These are phyloP conservation scores for Arenicola marina DNA, from an alignment of 2,888 invertebrate genomes.

Conservation along the genomic window DNA sequence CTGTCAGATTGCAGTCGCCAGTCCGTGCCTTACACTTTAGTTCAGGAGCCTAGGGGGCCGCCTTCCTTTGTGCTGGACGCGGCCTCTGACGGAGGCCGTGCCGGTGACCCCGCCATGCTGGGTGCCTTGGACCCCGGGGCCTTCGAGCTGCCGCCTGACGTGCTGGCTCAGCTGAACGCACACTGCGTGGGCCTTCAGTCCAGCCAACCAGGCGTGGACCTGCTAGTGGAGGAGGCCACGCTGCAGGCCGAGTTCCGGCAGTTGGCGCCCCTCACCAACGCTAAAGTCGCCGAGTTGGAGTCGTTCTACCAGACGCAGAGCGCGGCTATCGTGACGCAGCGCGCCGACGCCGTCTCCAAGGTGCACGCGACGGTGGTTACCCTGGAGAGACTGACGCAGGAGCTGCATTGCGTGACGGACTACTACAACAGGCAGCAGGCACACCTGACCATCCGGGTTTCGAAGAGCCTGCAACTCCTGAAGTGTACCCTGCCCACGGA, in stretches of 20 bases:
- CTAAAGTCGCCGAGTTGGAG: constrained; percentile 44
- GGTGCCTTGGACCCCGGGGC: too few species aligned
- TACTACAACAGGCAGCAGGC: constrained; percentile 43
- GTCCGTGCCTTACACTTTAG: constrained; percentile 29
- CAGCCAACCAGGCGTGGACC: constrained; percentile 11
- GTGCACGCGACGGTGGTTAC: not conserved
- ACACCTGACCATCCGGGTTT: constrained; percentile 44
- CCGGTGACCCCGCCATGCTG: too few species aligned
- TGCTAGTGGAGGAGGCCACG: constrained; percentile 48
- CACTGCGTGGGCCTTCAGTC: constrained; percentile 6
- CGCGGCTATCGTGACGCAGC: constrained; percentile 40
- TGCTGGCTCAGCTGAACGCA: not conserved
- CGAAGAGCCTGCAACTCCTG: constrained; percentile 44
- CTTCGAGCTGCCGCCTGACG: not conserved
- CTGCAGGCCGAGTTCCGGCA: constrained; percentile 49
- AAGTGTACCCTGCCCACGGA: constrained; percentile 39
- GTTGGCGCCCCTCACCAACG: constrained; percentile 36
- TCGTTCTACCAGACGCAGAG: constrained; percentile 45
- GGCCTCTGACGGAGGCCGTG: too few species aligned
- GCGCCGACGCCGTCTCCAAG: constrained; percentile 38
- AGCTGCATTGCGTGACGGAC: constrained; percentile 21
- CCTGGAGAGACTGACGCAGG: constrained; percentile 10
- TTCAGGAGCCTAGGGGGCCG: not conserved
- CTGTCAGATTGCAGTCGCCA: constrained; percentile 35
- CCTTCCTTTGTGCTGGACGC: too few species aligned